phyloP scores from a whole-genome alignment of 2,797 vertebrate genomes.

The Distichodus sexfasciatus region DNA sequence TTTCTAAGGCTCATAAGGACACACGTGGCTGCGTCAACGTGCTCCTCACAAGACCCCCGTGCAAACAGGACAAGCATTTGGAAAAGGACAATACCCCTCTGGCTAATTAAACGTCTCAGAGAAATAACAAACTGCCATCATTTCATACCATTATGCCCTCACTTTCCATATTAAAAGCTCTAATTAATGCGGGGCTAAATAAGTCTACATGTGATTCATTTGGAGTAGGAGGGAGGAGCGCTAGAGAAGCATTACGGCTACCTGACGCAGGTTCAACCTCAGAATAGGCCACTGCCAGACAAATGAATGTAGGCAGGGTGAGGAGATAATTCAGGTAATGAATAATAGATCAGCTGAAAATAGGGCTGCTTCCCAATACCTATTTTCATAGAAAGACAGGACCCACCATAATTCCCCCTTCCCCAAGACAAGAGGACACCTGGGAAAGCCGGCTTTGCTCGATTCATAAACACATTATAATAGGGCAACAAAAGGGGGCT shows the following conservation, averaged over 20 bases:
- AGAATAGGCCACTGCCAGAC: constrained; percentile 7
- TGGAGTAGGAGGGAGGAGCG: neutral
- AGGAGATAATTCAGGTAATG: constrained; percentile 30
- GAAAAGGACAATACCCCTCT: neutral
- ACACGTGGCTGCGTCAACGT: neutral
- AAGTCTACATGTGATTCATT: constrained; percentile 4
- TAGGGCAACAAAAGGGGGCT: neutral
- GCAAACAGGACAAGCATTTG: neutral
- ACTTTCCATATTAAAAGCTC: constrained; percentile 14
- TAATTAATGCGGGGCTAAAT: neutral
- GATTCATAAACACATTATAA: constrained; percentile 33
- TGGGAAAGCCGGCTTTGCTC: constrained; percentile 20
- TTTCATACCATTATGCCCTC: neutral
- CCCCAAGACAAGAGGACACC: constrained; percentile 5
- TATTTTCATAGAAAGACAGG: neutral
- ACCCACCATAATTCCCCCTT: constrained; percentile 1
- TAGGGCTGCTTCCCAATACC: neutral
- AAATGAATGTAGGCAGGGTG: constrained; percentile 35
- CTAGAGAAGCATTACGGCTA: neutral
- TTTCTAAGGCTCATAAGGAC: too few relatives aligned
- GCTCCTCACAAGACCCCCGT: neutral
- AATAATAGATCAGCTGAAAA: constrained; percentile 45
- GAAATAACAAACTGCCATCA: neutral
- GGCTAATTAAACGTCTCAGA: constrained; percentile 18
- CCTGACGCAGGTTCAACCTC: neutral